Evolutionary conservation across 2,797 vertebrate species (phyloP), one percentile per base, ranked within the genome.

Genomic region (Varecia variegata): DNA sequence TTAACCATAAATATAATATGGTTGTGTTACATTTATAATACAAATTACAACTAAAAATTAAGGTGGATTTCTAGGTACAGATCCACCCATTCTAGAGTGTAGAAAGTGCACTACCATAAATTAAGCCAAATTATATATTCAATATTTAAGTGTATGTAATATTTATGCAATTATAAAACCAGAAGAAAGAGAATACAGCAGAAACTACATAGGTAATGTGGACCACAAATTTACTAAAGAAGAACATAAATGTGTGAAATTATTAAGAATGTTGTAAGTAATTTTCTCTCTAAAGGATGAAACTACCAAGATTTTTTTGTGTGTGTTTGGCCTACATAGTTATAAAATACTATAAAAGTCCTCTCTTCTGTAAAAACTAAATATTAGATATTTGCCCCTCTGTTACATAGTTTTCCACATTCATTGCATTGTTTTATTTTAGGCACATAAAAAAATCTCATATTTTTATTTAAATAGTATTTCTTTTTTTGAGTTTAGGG

Each of bases 401-500:
- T 45, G 17, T 40, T 45, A 25, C 12, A 79, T 17, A 52, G 3
- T 74, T 95, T 83, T 92, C 15, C 56, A 47, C 30, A 30, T 12
- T 84, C 60, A 52, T 32, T 90, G 62, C 30, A 23, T 47, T 86
- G 70, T 76, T 88, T 95, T 79, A 52, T 54, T 47, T 32, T 14
- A 95, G 45, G 25, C 18, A 62, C 11, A 0, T 5, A 43, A 35
- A 43, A 35, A 77, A 45, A 9, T 40, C 56, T 81, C 40, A 40
- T 50, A 62, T 77, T 86, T 79, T 94, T 74, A 79, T 62, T 93
- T 94, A 94, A 95, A 74, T 38, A 92, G 77, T 67, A 62, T 21
- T n/a, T 32, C 1, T 65, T 86, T 56, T 67, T 71, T 90, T 94
- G 54, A 13, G 40, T 76, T 79, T 40, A 52, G 11, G 15, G 11